These are phyloP conservation scores for Anastatus disparis DNA, from an alignment of 1,140 invertebrate genomes.

Conservation along the genomic window DNA sequence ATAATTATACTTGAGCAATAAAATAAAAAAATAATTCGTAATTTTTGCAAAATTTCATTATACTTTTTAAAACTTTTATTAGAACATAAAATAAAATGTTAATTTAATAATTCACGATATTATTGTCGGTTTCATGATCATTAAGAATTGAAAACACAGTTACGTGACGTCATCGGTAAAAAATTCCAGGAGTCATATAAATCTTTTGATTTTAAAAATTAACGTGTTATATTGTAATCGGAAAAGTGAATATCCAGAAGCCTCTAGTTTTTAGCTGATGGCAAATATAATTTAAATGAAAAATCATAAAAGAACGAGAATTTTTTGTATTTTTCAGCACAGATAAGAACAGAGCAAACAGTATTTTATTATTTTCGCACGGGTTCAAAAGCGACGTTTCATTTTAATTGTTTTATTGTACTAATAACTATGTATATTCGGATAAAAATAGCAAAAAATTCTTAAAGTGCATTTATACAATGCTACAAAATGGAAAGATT, in stretches of 20 bases:
- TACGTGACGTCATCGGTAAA: background rate
- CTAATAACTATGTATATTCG: background rate
- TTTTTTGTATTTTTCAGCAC: background rate
- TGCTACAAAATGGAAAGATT: too few species aligned
- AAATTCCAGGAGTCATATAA: background rate
- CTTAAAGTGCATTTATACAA: too few species aligned
- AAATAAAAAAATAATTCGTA: too few species aligned
- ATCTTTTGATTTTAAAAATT: background rate
- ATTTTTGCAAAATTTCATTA: background rate
- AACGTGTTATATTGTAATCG: background rate
- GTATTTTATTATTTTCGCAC: background rate
- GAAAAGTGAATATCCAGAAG: background rate
- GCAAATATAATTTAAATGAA: too few species aligned
- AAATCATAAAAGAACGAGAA: too few species aligned
- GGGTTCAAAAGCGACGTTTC: background rate
- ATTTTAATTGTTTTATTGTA: background rate
- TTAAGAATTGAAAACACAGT: background rate
- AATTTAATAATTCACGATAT: background rate
- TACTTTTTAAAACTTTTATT: background rate
- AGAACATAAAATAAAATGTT: background rate
- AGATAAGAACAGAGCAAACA: slow-evolving; percentile 4
- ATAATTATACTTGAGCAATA: too few species aligned
- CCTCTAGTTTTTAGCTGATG: too few species aligned
- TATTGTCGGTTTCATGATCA: background rate
- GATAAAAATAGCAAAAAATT: too few species aligned